These are phyloP conservation scores for Aulostomus chinensis DNA, from an alignment of 2,797 vertebrate genomes.

Conservation along the genomic window DNA sequence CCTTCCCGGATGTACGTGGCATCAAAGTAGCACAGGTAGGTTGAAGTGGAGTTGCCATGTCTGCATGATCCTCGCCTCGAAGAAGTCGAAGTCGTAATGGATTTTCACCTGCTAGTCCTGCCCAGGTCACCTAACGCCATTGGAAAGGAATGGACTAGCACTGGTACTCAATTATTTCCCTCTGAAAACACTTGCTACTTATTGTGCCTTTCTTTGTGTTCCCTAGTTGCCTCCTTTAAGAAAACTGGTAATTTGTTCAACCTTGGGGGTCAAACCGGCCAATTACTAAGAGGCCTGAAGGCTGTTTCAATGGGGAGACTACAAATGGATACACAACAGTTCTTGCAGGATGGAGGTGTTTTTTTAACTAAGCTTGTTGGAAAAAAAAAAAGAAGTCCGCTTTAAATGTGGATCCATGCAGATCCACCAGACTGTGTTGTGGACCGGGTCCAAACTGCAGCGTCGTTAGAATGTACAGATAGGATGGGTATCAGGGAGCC, in stretches of 20 bases:
- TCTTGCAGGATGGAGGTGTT: background rate
- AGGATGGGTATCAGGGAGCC: conserved; percentile 5
- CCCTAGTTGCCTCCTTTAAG: conserved; percentile 4
- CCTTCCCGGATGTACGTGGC: no score
- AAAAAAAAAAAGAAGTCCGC: background rate
- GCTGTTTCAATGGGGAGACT: background rate
- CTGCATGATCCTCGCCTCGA: no score
- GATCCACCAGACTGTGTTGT: no score
- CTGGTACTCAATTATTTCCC: conserved; percentile 34
- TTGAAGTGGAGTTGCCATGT: no score
- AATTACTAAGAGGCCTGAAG: conserved; percentile 5
- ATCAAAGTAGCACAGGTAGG: no score
- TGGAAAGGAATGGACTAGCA: conserved; percentile 25
- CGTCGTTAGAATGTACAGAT: conserved; percentile 33
- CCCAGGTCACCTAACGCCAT: conserved; percentile 11
- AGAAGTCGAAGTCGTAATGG: conserved; percentile 25
- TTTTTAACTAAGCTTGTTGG: background rate
- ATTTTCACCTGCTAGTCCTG: conserved; percentile 15
- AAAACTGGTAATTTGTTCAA: conserved; percentile 20
- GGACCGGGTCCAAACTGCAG: conserved; percentile 1
- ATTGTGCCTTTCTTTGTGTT: conserved; percentile 22
- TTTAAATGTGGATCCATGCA: no score
- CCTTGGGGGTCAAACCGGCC: conserved; percentile 16
- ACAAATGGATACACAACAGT: conserved; percentile 9
- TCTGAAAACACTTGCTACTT: conserved; percentile 25